Evolutionary conservation across 2,113 vertebrate genomes (phyloP), one percentile per base, ranked within the genome.

Genomic region (Chaenocephalus aceratus): DNA sequence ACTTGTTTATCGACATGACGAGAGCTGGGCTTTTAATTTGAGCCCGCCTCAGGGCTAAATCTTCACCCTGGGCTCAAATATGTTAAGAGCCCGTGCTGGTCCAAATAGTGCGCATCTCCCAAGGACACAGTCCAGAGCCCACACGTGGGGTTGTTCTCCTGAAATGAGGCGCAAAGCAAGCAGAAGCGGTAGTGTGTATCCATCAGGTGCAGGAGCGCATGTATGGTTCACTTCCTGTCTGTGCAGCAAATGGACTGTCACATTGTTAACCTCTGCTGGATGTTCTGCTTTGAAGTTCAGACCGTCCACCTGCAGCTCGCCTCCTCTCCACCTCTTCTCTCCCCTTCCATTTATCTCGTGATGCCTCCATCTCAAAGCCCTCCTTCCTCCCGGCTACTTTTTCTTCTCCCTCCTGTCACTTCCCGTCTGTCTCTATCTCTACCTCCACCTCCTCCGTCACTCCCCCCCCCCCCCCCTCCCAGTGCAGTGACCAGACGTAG

Each of bases 201-300:
- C 41, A 51, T 83, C 80, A 77, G 89, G 73, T 51, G 85, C 78
- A 61, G 75, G 58, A 51, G 87, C 21, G 46, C 83, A 72, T 75
- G 82, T 56, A 79, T 56, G 92, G 84, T 80, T 91, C 85, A 67
- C 80, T 21, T 89, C 78, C 65, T 10, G 88, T 76, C 79, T 79
- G 82, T 67, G 89, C 14, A 81, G 90, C 86, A 88, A 91, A 90
- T 83, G 86, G 86, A 74, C 84, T 77, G 87, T 88, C 88, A 86
- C 83, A 41, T 87, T 77, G 91, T 92, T 92, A 84, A 89, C 90
- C 90, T 62, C 78, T 11, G 67, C 76, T 70, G 72, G 69, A 76
- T 87, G 59, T 9, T 10, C 77, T 12, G 61, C 88, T 90, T 91
- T 89, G 88, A 90, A 87, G 91, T 88, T 34, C 30, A 52, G 75